These are phyloP conservation scores for Sycophaga agraensis DNA, from an alignment of 1,140 invertebrate genomes.

Conservation along the genomic window DNA sequence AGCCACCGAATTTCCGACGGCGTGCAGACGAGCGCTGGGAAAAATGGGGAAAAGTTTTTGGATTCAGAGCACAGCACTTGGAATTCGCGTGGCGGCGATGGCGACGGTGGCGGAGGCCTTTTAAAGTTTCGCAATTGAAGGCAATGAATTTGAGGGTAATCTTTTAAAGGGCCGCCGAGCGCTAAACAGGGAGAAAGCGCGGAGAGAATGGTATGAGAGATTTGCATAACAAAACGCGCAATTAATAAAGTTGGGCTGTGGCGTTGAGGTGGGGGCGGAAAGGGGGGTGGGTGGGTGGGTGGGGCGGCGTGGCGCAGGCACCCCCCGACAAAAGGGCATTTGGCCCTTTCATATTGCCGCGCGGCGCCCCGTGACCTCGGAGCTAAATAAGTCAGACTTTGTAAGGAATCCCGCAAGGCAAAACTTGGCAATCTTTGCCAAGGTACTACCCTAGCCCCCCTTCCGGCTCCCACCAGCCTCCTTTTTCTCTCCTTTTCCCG, in stretches of 20 bases:
- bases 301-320: constrained; percentile 2
- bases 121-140: constrained; percentile 42
- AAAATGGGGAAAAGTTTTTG: no score
- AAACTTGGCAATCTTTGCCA: constrained; percentile 46
- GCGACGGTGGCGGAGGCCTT: background rate
- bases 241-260: constrained; percentile 55
- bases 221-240: constrained; percentile 59
- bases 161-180: constrained; percentile 40
- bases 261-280: constrained; percentile 1
- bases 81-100: background rate
- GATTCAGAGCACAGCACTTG: no score
- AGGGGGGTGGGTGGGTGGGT: no score
- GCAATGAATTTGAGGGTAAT: constrained; percentile 48
- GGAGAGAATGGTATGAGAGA: constrained; percentile 39
- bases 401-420: constrained; percentile 43
- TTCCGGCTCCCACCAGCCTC: constrained; percentile 8
- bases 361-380: constrained; percentile 23
- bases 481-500: constrained; percentile 29
- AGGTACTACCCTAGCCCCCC: constrained; percentile 21
- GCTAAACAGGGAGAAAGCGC: background rate
- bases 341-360: constrained; percentile 44
- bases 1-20: no score
- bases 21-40: no score
- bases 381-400: constrained; percentile 55
- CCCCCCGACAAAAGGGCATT: constrained; percentile 53